Conservation (phyloP, 2,113 vertebrate species). For the Monopterus albus region DNA sequence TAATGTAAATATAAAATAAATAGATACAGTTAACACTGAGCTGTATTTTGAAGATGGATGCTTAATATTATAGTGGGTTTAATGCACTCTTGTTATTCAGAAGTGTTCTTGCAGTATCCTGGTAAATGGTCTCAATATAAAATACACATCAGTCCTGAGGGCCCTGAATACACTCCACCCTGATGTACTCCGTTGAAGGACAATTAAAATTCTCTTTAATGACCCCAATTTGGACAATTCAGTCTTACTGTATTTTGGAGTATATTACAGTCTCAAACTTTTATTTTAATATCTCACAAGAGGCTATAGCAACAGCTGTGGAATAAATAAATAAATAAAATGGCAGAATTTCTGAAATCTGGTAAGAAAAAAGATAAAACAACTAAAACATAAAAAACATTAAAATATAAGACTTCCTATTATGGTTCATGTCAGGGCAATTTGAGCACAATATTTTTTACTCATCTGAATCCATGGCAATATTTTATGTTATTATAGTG, state of each 20-base stretch:
- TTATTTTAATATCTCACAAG: conserved; percentile 4
- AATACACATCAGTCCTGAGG: background rate
- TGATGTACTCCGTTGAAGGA: background rate
- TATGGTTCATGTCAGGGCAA: background rate
- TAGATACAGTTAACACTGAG: conserved; percentile 10
- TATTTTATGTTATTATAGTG: background rate
- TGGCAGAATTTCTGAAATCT: background rate
- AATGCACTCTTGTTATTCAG: conserved; percentile 3
- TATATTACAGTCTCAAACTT: background rate
- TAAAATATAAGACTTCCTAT: background rate
- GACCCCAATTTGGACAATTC: background rate
- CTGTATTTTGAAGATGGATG: conserved; percentile 15
- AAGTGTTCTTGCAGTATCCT: background rate
- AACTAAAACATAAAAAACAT: background rate
- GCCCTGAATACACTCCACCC: background rate
- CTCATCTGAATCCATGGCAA: background rate
- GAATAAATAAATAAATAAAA: background rate
- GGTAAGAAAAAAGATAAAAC: background rate
- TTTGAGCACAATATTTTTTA: conserved; percentile 7
- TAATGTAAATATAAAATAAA: conserved; percentile 7
- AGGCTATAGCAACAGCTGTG: background rate
- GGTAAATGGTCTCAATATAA: background rate
- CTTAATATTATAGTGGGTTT: background rate
- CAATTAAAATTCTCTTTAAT: conserved; percentile 23
- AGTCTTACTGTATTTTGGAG: background rate